Evolutionary conservation across 1,140 invertebrate genomes (phyloP), one percentile per base, ranked within the genome.

Genomic region (Oppia nitens): DNA sequence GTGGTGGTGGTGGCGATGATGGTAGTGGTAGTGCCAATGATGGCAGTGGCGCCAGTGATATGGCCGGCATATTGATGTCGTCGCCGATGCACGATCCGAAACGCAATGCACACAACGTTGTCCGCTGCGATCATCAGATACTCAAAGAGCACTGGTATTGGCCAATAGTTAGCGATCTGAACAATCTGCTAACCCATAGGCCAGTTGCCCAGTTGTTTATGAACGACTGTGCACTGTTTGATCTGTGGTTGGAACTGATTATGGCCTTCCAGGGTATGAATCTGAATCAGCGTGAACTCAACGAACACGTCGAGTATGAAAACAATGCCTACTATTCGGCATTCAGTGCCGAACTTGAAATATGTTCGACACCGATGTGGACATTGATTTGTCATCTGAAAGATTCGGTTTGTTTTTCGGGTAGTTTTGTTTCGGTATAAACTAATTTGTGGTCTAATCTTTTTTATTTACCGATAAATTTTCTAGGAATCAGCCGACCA

Each of bases 111-210:
- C 64, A 60, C 57, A 54, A 53, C 81, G 90, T 96, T n/a, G 91
- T 96, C 4, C 89, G 95, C 68, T 96, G 91, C 70, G 83, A 81
- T 14, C 77, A 83, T 62, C 77, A 83, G 63, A 85, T 94, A 3
- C 94, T 97, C 87, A 93, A 90, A 71, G 87, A 95, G 67, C 93
- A 97, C 72, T 94, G 90, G 74, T 97, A 95, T 73, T 97, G 92
- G 92, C 91, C 93, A 12, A 75, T 96, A 2, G 88, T 97, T 40
- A 94, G 89, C 0, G 93, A 98, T 76, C 79, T 98, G 40, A 96
- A 95, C 68, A 97, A 96, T 72, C 84, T 97, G n/a, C 75, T 98
- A 1, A 90, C 88, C 0, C 93, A 97, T 71, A 78, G 82, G 63
- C 84, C 83, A 12, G 87, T 97, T 20, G 90, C 91, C 0, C 70